A percentile compares a stretch with the other conserved stretches of the same genome.
Conservation (phyloP, 2,888 invertebrate genomes). For the Dinocampus coccinellae region DNA sequence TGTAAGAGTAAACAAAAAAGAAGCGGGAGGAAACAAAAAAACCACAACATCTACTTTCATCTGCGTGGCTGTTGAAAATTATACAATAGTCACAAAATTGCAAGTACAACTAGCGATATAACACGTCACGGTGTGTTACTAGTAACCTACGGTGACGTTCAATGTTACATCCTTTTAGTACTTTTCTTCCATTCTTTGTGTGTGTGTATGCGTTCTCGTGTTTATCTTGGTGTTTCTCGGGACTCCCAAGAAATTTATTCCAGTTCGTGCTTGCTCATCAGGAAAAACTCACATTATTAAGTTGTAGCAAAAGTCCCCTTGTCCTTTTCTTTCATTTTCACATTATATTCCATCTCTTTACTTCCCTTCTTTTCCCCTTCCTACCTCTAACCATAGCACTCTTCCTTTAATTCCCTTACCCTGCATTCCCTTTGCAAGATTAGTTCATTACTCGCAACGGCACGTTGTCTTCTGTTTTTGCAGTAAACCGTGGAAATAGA, state of each 20-base stretch:
- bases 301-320: slow-evolving; percentile 56
- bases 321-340: slow-evolving; percentile 36
- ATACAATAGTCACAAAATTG: slow-evolving; percentile 38
- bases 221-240: slow-evolving; percentile 17
- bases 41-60: not conserved
- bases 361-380: slow-evolving; percentile 28
- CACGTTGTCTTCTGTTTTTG: slow-evolving; percentile 64
- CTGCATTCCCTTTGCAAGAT: slow-evolving; percentile 54
- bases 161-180: not conserved
- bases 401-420: slow-evolving; percentile 11
- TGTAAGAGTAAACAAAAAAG: too few relatives aligned
- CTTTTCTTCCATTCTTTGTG: slow-evolving; percentile 19
- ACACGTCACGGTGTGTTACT: slow-evolving; percentile 38
- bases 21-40: not conserved
- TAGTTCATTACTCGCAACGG: slow-evolving; percentile 64
- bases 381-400: slow-evolving; percentile 12
- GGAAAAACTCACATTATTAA: slow-evolving; percentile 67
- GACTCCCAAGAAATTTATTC: slow-evolving; percentile 47
- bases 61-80: not conserved
- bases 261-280: slow-evolving; percentile 40
- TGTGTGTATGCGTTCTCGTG: slow-evolving; percentile 22
- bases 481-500: slow-evolving; percentile 61
- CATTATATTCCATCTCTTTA: slow-evolving; percentile 30
- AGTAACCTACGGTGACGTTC: not conserved
- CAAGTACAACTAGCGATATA: slow-evolving; percentile 27